A percentile compares a stretch with the other conserved stretches of the same genome.
Evolutionary conservation across 2,113 vertebrate species (phyloP).

Genomic region (Phodopus roborovskii): DNA sequence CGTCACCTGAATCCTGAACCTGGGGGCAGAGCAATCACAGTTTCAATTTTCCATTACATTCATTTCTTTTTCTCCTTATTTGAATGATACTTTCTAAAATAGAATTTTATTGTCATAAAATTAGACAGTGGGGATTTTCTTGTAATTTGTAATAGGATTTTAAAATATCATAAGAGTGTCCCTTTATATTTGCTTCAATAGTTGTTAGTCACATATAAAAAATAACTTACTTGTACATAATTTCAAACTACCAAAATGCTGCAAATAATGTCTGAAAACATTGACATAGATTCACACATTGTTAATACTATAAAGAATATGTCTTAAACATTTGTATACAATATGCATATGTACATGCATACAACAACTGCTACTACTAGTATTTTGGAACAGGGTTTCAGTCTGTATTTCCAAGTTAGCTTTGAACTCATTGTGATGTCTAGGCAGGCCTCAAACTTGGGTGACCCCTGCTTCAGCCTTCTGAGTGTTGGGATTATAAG

Average conservation of each 20-base stretch:
- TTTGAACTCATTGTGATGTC: neutral
- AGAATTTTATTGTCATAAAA: neutral
- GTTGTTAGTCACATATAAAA: constrained; percentile 23
- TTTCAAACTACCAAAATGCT: constrained; percentile 33
- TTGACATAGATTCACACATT: constrained; percentile 12
- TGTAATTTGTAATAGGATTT: constrained; percentile 38
- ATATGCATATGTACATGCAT: neutral
- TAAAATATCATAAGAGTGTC: neutral
- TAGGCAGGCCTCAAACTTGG: neutral
- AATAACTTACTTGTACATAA: constrained; percentile 34
- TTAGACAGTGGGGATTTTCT: constrained; percentile 29
- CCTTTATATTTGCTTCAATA: constrained; percentile 23
- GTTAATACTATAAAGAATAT: neutral
- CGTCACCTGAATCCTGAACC: constrained; percentile 96
- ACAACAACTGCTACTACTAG: neutral
- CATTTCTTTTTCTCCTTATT: constrained; percentile 44
- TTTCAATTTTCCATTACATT: constrained; percentile 28
- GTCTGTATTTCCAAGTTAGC: neutral
- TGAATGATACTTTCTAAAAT: constrained; percentile 59
- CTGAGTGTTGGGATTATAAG: neutral
- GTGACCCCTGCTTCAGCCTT: neutral
- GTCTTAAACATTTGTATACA: constrained; percentile 25
- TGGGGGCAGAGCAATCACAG: constrained; percentile 73
- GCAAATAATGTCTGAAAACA: constrained; percentile 13
- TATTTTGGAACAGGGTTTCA: neutral